Conservation (phyloP, 2,113 vertebrate species). For the Lepisosteus oculatus region DNA sequence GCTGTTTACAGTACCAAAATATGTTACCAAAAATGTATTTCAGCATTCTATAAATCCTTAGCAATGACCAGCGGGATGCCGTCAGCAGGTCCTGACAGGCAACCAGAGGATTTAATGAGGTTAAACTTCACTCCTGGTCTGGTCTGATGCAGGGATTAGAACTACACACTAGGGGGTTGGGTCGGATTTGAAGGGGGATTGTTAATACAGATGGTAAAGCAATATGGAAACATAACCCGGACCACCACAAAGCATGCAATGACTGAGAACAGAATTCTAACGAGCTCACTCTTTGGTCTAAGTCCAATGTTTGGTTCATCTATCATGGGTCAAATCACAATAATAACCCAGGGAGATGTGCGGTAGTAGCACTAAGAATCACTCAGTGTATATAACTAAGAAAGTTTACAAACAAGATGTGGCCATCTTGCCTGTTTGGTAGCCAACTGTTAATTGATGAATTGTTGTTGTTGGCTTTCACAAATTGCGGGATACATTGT, state of each 20-base stretch:
- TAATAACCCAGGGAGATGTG: not conserved
- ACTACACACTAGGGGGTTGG: slow-evolving; percentile 13
- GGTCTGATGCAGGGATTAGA: slow-evolving; percentile 24
- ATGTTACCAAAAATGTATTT: too few species aligned
- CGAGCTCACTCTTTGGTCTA: not conserved
- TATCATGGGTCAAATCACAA: slow-evolving; percentile 2
- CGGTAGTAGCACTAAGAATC: not conserved
- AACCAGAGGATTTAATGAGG: slow-evolving; percentile 33
- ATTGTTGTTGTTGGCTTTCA: too few species aligned
- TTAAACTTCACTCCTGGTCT: slow-evolving; percentile 21
- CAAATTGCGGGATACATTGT: too few species aligned
- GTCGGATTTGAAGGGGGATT: not conserved
- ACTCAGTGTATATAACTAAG: too few species aligned
- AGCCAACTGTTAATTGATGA: too few species aligned
- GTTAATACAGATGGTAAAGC: slow-evolving; percentile 44
- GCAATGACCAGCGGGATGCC: not conserved
- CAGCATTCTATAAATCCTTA: too few species aligned
- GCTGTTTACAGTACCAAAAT: too few species aligned
- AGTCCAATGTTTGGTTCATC: slow-evolving; percentile 10
- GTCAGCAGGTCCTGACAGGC: not conserved
- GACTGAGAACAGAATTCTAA: not conserved
- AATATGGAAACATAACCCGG: slow-evolving; percentile 32
- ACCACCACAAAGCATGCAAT: not conserved
- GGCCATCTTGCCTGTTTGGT: too few species aligned
- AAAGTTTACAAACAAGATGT: too few species aligned